A percentile compares a stretch with the other conserved stretches of the same genome.
phyloP scores from a whole-genome alignment of 2,888 invertebrate genomes.

The Lepidocyrtinus sp. region DNA sequence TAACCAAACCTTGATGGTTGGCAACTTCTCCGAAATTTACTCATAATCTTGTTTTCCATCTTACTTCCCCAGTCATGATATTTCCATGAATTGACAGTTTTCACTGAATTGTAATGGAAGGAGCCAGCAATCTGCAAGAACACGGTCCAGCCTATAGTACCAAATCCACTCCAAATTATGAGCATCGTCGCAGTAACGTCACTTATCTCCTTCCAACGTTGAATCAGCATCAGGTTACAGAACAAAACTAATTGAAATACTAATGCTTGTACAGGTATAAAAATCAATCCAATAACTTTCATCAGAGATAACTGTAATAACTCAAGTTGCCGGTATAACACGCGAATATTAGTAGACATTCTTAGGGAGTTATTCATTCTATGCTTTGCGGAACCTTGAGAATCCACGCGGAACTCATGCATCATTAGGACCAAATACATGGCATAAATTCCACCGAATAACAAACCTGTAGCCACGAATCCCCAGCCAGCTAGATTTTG shows the following conservation, averaged over 20 bases:
- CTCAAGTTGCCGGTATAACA: neutral
- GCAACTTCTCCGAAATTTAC: slow-evolving; percentile 6
- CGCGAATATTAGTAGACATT: neutral
- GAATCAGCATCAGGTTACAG: neutral
- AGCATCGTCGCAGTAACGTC: neutral
- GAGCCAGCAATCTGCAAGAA: neutral
- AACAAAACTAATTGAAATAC: neutral
- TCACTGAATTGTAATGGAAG: neutral
- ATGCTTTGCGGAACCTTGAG: neutral
- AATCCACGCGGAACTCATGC: neutral
- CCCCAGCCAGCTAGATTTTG: neutral
- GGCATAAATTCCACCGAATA: neutral
- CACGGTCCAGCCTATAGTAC: neutral
- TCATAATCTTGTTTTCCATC: neutral
- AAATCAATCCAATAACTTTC: neutral
- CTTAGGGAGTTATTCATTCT: neutral
- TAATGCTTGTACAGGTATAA: neutral
- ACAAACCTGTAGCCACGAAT: neutral
- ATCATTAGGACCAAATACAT: neutral
- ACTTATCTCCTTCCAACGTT: neutral
- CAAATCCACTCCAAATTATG: neutral
- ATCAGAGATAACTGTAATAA: neutral
- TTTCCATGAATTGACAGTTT: neutral
- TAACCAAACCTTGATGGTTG: neutral
- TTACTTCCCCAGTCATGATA: neutral